Conservation (phyloP, 2,888 invertebrate genomes). For the Diloba caeruleocephala region DNA sequence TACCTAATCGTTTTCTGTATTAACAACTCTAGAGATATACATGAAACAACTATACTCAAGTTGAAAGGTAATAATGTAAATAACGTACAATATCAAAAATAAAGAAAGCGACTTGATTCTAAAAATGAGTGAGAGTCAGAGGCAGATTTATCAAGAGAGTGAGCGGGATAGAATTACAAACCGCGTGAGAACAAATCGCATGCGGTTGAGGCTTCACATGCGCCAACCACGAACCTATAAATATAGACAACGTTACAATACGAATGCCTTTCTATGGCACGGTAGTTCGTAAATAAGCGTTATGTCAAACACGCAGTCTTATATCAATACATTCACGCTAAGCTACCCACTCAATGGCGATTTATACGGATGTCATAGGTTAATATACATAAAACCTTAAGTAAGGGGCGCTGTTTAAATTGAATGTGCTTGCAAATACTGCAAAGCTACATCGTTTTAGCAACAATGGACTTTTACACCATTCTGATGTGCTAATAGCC, state of each 20-base stretch:
- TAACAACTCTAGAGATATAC: slow-evolving; percentile 2
- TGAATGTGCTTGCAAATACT: slow-evolving; percentile 35
- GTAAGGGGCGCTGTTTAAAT: slow-evolving; percentile 34
- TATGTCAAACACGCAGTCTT: slow-evolving; percentile 61
- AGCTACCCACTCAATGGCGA: slow-evolving; percentile 46
- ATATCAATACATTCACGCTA: slow-evolving; percentile 56
- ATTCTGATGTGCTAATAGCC: slow-evolving; percentile 13
- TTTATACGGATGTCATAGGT: slow-evolving; percentile 54
- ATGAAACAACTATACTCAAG: slow-evolving; percentile 32
- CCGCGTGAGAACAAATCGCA: slow-evolving; percentile 80
- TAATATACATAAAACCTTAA: slow-evolving; percentile 45
- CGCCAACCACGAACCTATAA: slow-evolving; percentile 68
- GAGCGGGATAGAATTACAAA: slow-evolving; percentile 72
- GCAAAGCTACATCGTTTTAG: slow-evolving; percentile 17
- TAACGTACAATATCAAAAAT: slow-evolving; percentile 65
- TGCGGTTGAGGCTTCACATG: slow-evolving; percentile 73
- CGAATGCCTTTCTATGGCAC: slow-evolving; percentile 67
- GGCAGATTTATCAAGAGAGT: slow-evolving; percentile 52
- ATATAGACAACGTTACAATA: slow-evolving; percentile 67
- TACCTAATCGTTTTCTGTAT: background rate
- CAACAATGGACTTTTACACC: slow-evolving; percentile 16
- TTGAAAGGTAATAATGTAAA: slow-evolving; percentile 56
- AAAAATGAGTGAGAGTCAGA: slow-evolving; percentile 65
- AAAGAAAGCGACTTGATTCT: slow-evolving; percentile 61
- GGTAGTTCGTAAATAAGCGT: slow-evolving; percentile 68